Evolutionary conservation across 2,888 invertebrate genomes (phyloP), one percentile per base, ranked within the genome.

Genomic region (Melieria picta): DNA sequence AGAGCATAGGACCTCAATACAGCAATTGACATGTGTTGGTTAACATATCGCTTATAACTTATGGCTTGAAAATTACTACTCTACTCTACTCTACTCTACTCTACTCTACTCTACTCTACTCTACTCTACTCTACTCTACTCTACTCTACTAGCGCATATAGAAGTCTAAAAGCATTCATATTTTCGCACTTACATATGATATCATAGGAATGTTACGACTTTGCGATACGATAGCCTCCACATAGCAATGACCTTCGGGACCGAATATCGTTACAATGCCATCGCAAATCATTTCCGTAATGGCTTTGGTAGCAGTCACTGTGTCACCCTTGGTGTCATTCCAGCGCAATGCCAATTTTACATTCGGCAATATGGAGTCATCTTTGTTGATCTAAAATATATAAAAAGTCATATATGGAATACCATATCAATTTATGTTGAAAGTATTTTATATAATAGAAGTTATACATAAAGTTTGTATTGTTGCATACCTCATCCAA

Each of bases 191-290:
- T 88, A 98, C 98, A 88, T 97, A 97, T 84, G 97, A 96, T 87
- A 98, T 95, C 95, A 98, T 97, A 72, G 98, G 97, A 83, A 97
- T 91, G 89, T 98, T 97, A 86, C 94, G 91, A 61, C 97, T 93
- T 84, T 97, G 95, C 43, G 98, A 94, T 68, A 98, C 93, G 80
- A 95, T 94, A 68, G 98, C 97, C 87, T 98, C 98, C n/a, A 96
- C 95, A 83, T 93, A 91, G 88, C 98, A 98, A 66, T 93, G 91
- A 72, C 96, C 96, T 88, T 98, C 98, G 3, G 98, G 97, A 4
- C 98, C 98, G 86, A 98, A 96, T 89, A 98, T 96, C 65, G 95
- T 97, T 48, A 93, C 92, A 69, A 96, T 95, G 66, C 94, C 94
- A 70, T 93, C 90, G 85, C 95, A 96, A 85, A 96, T 93, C 94